Base-by-base conservation (phyloP, 2,888 invertebrate genomes). In the Mythimna ferrago region DNA sequence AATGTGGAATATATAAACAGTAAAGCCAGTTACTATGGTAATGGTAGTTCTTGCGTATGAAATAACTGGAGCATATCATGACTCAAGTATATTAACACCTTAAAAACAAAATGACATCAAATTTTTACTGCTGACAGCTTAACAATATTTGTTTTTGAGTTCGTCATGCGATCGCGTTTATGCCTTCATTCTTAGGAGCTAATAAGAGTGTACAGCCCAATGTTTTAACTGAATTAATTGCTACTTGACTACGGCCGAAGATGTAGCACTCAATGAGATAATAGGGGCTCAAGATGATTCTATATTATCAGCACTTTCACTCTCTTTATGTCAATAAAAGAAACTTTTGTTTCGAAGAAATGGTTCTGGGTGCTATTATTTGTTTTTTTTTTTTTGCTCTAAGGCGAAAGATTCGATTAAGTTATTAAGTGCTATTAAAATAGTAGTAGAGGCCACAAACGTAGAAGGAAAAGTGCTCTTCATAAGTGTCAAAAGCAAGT, bases 261-360 rank as follows among this genome's bases (percentile, higher is more conserved):
- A 84, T 86, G 88, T 86, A 89, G 89, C 85, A 87, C 88, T 88
- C 85, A 87, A 89, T 89, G 84, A 83, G 88, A 90, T 92, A 89
- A 92, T 91, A 88, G 88, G 81, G 80, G 83, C 85, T 85, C 76
- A 73, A 86, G 83, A 86, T 88, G 87, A 89, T 90, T 88, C 82
- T 87, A 88, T 89, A 87, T 85, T 68, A 89, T 89, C 86, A 86
- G 76, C 66, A 89, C 93, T 93, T 93, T 93, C 92, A 89, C 93
- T 88, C 76, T 87, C 83, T 84, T 78, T 78, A 72, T 87, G 88
- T 88, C 83, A 88, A 89, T 89, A 88, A 85, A 82, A 89, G 82
- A 87, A 89, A 83, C 79, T 83, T 86, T 86, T 86, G 74, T 76
- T 83, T 86, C 76, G 57, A 66, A 75, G 85, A 86, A 82, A n/a